Conservation (phyloP, 2,113 vertebrate species). For the Chauna torquata region DNA sequence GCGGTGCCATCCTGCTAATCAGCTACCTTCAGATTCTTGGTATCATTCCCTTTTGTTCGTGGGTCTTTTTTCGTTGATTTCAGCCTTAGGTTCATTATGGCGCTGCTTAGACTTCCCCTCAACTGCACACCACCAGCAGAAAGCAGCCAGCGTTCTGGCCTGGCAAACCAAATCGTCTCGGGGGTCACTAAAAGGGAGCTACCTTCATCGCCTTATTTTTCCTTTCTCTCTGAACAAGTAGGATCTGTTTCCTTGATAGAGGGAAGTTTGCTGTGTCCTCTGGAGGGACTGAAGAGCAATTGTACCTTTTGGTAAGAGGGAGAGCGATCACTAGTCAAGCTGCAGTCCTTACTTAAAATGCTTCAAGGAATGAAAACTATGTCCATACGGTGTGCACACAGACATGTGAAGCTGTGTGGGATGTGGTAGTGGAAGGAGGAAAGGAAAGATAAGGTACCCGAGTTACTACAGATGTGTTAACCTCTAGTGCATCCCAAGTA, state of each 20-base stretch:
- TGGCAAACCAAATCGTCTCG: not conserved
- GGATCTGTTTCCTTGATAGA: not conserved
- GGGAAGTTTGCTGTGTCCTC: not conserved
- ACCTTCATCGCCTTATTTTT: fast-evolving
- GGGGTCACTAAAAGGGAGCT: not conserved
- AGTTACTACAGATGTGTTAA: too few species aligned
- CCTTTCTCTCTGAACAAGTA: not conserved
- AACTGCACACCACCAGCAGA: too few species aligned
- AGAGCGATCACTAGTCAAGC: fast-evolving
- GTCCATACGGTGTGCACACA: fast-evolving
- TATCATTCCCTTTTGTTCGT: fast-evolving
- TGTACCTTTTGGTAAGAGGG: not conserved
- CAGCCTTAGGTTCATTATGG: fast-evolving
- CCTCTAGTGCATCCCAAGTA: not conserved
- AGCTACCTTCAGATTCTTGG: too few species aligned
- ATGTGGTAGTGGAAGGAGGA: not conserved
- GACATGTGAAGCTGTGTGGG: fast-evolving
- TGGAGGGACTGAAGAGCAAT: not conserved
- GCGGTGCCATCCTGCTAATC: fast-evolving
- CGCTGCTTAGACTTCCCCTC: too few species aligned
- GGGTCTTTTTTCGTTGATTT: not conserved
- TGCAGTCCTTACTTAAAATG: not conserved
- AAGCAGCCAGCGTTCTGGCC: not conserved
- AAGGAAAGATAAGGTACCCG: not conserved
- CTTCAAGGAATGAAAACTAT: not conserved